Evolutionary conservation across 2,888 invertebrate genomes (phyloP).

Genomic region (Ectemnius continuus): DNA sequence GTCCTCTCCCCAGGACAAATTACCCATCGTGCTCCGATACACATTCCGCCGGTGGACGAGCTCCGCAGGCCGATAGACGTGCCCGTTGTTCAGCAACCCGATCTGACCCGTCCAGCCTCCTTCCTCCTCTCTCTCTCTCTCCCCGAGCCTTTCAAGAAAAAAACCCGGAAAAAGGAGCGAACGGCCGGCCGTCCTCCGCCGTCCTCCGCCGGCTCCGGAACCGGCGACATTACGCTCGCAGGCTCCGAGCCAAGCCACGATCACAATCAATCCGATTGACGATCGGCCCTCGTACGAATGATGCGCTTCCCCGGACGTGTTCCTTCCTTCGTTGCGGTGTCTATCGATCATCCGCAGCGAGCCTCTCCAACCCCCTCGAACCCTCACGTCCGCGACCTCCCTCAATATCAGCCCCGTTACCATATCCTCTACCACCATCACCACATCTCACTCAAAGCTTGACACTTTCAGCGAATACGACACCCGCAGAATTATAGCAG

Average conservation of each 20-base stretch:
- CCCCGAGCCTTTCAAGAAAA: conserved; percentile 27
- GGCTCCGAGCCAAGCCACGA: conserved; percentile 49
- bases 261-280: conserved; percentile 45
- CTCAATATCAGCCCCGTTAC: too few relatives aligned
- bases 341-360: conserved; percentile 40
- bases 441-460: too few relatives aligned
- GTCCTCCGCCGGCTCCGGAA: neutral
- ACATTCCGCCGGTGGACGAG: conserved; percentile 20
- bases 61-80: conserved; percentile 30
- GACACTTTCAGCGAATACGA: too few relatives aligned
- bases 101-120: conserved; percentile 9
- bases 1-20: conserved; percentile 25
- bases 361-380: conserved; percentile 6
- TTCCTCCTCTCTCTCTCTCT: too few relatives aligned
- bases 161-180: conserved; percentile 8
- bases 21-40: conserved; percentile 30
- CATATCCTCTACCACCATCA: too few relatives aligned
- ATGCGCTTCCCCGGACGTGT: conserved; percentile 48
- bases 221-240: conserved; percentile 33
- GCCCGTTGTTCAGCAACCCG: conserved; percentile 24
- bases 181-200: neutral
- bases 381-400: too few relatives aligned
- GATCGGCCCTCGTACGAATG: conserved; percentile 32
- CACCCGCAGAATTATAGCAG: too few relatives aligned
- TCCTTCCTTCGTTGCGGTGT: conserved; percentile 16